phyloP scores from a whole-genome alignment of 1,140 invertebrate genomes.

The Bombus confusus region DNA sequence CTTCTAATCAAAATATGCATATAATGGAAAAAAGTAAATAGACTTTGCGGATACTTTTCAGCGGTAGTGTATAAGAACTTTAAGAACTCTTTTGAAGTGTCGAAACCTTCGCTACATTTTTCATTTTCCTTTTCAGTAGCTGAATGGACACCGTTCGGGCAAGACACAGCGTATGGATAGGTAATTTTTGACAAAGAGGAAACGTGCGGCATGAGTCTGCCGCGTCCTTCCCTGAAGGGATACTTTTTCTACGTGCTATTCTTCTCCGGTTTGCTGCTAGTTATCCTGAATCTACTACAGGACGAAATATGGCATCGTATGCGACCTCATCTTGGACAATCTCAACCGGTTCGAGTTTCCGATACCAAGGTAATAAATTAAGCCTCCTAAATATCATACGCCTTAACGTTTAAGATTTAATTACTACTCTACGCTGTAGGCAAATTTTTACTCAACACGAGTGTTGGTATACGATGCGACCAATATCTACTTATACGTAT shows the following conservation, averaged over 20 bases:
- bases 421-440: too few relatives aligned
- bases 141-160: constrained; percentile 60
- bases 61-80: too few relatives aligned
- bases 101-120: too few relatives aligned
- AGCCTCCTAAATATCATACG: too few relatives aligned
- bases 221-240: constrained; percentile 81
- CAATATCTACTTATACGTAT: too few relatives aligned
- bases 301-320: constrained; percentile 78
- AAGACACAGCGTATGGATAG: constrained; percentile 50
- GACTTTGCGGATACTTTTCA: too few relatives aligned
- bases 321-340: constrained; percentile 70
- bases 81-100: too few relatives aligned
- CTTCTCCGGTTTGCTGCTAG: constrained; percentile 78
- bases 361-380: constrained; percentile 69
- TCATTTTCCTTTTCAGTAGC: constrained; percentile 40
- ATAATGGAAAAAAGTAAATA: too few relatives aligned
- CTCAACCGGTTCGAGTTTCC: constrained; percentile 59
- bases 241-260: constrained; percentile 82
- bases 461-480: too few relatives aligned
- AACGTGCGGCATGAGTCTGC: constrained; percentile 79
- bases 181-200: constrained; percentile 51
- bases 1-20: too few relatives aligned
- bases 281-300: constrained; percentile 81
- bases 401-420: too few relatives aligned
- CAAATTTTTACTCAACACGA: too few relatives aligned